These are phyloP conservation scores for Parnassius apollo DNA, from an alignment of 2,888 invertebrate genomes.

Conservation along the genomic window DNA sequence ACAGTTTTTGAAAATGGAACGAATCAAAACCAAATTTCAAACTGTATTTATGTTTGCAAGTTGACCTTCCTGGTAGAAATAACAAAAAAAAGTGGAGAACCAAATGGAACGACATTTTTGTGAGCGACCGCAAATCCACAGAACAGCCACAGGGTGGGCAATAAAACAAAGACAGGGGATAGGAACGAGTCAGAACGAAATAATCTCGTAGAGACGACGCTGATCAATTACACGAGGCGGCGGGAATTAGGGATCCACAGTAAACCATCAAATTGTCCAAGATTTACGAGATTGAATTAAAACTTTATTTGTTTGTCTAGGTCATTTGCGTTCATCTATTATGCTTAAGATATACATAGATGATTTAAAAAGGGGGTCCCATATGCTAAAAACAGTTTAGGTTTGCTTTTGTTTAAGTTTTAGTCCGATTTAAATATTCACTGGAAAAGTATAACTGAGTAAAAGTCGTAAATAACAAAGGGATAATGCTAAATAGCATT, in stretches of 20 bases:
- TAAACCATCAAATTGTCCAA: slow-evolving; percentile 47
- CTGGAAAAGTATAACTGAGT: too few relatives aligned
- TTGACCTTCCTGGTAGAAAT: slow-evolving; percentile 25
- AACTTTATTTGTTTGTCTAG: slow-evolving; percentile 35
- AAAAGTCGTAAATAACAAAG: too few relatives aligned
- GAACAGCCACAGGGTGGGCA: slow-evolving; percentile 38
- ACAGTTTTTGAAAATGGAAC: not conserved
- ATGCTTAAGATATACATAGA: slow-evolving; percentile 5
- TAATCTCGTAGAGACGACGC: slow-evolving; percentile 49
- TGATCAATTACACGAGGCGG: slow-evolving; percentile 53
- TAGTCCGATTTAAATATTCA: too few relatives aligned
- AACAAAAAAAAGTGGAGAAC: slow-evolving; percentile 31
- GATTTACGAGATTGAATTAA: slow-evolving; percentile 48
- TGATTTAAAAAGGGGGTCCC: not conserved
- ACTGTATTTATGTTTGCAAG: slow-evolving; percentile 1
- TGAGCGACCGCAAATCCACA: slow-evolving; percentile 37
- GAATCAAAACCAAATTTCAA: slow-evolving; percentile 1
- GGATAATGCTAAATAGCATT: too few relatives aligned
- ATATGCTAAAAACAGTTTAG: too few relatives aligned
- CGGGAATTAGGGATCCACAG: slow-evolving; percentile 45
- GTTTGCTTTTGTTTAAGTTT: too few relatives aligned
- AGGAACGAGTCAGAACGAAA: slow-evolving; percentile 50
- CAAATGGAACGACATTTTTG: slow-evolving; percentile 39
- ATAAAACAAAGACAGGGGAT: slow-evolving; percentile 40
- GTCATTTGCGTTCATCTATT: slow-evolving; percentile 16